These are phyloP conservation scores for Syngnathus typhle DNA, from an alignment of 2,113 vertebrate species.

Conservation along the genomic window DNA sequence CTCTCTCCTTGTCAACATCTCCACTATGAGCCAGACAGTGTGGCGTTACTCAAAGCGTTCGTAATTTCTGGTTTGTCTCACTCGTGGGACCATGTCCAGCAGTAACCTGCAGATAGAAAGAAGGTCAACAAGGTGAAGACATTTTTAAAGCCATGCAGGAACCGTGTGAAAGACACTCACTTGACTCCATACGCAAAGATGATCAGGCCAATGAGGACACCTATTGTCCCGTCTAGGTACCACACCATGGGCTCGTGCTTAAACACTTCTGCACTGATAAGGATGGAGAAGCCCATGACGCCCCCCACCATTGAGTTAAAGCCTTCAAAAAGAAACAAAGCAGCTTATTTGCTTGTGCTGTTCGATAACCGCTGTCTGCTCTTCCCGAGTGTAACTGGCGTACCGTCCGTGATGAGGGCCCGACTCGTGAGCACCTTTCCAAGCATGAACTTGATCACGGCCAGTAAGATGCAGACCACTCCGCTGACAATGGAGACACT, in stretches of 20 bases:
- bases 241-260: conserved; percentile 88
- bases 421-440: conserved; percentile 92
- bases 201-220: conserved; percentile 90
- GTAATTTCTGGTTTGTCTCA: conserved; percentile 88
- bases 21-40: not conserved
- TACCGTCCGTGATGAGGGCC: conserved; percentile 93
- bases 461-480: conserved; percentile 81
- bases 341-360: not conserved
- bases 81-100: conserved; percentile 85
- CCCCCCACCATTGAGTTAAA: conserved; percentile 96
- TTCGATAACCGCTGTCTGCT: not conserved
- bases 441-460: conserved; percentile 89
- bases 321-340: conserved; percentile 63
- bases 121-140: not conserved
- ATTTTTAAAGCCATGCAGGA: not conserved
- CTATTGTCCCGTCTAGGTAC: conserved; percentile 91
- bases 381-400: conserved; percentile 34
- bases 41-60: conserved; percentile 89
- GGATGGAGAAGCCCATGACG: conserved; percentile 97
- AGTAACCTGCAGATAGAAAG: conserved; percentile 74
- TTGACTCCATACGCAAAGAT: conserved; percentile 93
- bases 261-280: conserved; percentile 92
- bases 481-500: conserved; percentile 94
- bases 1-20: conserved; percentile 5
- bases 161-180: conserved; percentile 66